Base-by-base conservation (phyloP, 2,113 vertebrate species). In the Saiga tatarica region DNA sequence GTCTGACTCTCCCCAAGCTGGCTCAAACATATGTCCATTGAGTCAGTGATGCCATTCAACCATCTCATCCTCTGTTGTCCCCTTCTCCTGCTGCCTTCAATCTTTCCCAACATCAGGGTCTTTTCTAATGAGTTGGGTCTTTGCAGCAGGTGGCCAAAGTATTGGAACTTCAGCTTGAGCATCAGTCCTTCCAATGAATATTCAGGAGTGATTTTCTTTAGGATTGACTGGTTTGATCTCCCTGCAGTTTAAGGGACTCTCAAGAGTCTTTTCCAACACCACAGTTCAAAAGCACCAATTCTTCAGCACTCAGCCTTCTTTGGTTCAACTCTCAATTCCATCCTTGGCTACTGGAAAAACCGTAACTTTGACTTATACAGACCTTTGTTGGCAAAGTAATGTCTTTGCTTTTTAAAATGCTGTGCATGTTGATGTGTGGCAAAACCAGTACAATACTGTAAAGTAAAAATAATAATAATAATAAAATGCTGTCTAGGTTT, bases 321-420 rank as follows among this genome's bases (percentile, higher is more conserved):
- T 71, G 17, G n/a, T 71, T n/a, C n/a, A 71, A 36, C n/a, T 71
- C 64, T 71, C 8, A 71, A 36, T 21, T 23, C 17, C n/a, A 71
- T 71, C 17, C 64, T 36, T 71, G 64, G 17, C 64, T 71, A 71
- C 17, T 71, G n/a, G 64, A 71, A 71, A 71, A 71, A 71, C 64
- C 0, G 0, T 71, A 36, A 10, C n/a, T 36, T 36, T 71, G 64
- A 36, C n/a, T 71, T 71, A 23, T 10, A 21, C 64, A 21, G 9
- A 36, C 9, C 19, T 71, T 71, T 71, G n/a, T 71, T 71, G 64
- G 64, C n/a, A 71, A 71, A 71, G n/a, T 36, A 71, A 21, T 71
- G 64, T 71, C n/a, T 71, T 19, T 36, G 64, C 17, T 71, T 71
- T 71, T 71, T 36, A 67, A 67, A 67, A 67, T 19, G 30, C 57